A percentile compares a stretch with the other conserved stretches of the same genome.
phyloP scores from a whole-genome alignment of 2,797 vertebrate genomes.

The Pagetopsis macropterus region DNA sequence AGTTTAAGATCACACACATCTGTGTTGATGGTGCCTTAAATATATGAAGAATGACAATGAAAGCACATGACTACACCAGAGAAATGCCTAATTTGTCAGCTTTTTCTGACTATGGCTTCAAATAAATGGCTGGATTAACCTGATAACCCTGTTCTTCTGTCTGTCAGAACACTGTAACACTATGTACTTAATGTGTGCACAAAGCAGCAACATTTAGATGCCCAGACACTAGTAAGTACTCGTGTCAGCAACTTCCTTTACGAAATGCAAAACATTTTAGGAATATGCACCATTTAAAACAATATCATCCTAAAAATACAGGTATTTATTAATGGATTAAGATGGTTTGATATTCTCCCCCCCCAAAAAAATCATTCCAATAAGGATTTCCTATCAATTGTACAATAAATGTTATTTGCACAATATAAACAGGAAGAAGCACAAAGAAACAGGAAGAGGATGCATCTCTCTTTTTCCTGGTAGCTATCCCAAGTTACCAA shows the following conservation, averaged over 20 bases:
- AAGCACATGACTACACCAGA: constrained; percentile 18
- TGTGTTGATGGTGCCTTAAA: constrained; percentile 5
- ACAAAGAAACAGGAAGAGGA: too few species aligned
- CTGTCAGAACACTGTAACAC: background rate
- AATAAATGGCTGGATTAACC: constrained; percentile 15
- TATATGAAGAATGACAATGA: constrained; percentile 1
- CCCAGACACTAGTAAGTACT: constrained; percentile 6
- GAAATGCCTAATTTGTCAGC: constrained; percentile 22
- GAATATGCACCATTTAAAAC: constrained; percentile 6
- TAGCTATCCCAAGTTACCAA: too few species aligned
- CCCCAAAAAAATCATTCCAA: too few species aligned
- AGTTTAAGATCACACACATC: constrained; percentile 19
- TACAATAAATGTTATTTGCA: too few species aligned
- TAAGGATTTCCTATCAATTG: too few species aligned
- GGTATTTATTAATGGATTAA: background rate
- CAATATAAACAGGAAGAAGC: too few species aligned
- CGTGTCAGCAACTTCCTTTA: background rate
- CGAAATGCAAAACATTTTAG: background rate
- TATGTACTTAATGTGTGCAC: background rate
- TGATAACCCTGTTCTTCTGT: background rate
- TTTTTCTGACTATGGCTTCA: constrained; percentile 50
- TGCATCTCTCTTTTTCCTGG: too few species aligned
- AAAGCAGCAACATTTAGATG: constrained; percentile 8
- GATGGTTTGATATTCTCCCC: too few species aligned
- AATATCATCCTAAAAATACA: background rate